Evolutionary conservation across 2,888 invertebrate species (phyloP), one percentile per base, ranked within the genome.

Genomic region (Ormia ochracea): DNA sequence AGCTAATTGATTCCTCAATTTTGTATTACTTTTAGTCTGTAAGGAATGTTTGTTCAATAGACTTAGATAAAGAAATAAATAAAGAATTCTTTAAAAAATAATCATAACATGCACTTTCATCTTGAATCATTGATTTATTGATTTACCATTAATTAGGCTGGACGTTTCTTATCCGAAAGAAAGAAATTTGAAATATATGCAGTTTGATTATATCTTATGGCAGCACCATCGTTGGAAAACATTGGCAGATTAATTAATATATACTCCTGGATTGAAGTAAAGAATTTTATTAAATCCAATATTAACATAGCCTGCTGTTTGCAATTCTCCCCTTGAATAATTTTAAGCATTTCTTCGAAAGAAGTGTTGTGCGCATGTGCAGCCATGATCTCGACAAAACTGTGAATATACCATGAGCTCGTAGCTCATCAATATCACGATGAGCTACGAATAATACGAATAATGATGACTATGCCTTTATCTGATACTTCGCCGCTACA

Each of bases 351-450:
- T 83, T 91, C 91, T 87, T 94, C 93, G 38, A 95, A 89, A 86
- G 93, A 91, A 28, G 90, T 90, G 84, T 93, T 90, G 87, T 93
- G 92, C 12, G 94, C 93, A 86, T 92, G 91, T 82, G 90, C 89
- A 82, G 93, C 92, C 87, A 94, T 92, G 83, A 92, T 91, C 83
- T 92, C 88, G 88, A 94, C 94, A 84, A 95, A 90, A 80, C 91
- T 91, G 87, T 93, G 92, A 84, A 95, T 93, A 89, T 93, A 94
- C 94, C 94, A 94, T 48, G 94, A 93, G 21, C 95, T 94, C n/a
- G n/a, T n/a, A n/a, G n/a, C 6, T 84, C 83, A 26, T 87, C 81
- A 4, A 87, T 85, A 89, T 94, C 92, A 72, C 94, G 91, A 85
- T 92, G 91, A 0, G 94, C 82, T 73, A 84, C 84, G 70, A 81